A percentile compares a stretch with the other conserved stretches of the same genome.
These are phyloP conservation scores for Spea bombifrons DNA, from an alignment of 2,113 vertebrate species.

Conservation along the genomic window DNA sequence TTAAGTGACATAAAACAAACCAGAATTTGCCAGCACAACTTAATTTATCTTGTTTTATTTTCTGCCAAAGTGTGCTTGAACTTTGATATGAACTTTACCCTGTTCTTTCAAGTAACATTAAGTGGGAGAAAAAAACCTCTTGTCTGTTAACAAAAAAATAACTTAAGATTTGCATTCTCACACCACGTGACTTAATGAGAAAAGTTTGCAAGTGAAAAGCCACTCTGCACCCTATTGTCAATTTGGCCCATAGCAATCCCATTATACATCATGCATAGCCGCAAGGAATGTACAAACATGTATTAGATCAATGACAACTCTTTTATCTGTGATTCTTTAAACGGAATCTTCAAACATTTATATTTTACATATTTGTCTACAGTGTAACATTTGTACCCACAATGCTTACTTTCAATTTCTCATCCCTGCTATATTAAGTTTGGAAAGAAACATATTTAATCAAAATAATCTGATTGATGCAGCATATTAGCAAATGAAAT, in stretches of 20 bases:
- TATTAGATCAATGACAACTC: conserved; percentile 67
- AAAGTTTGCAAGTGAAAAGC: conserved; percentile 80
- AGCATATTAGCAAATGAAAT: too few species aligned
- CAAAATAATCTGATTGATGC: too few species aligned
- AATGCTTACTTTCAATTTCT: conserved; percentile 53
- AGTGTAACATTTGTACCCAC: conserved; percentile 58
- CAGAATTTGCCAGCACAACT: conserved; percentile 8
- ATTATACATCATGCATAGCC: conserved; percentile 69
- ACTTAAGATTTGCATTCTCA: conserved; percentile 70
- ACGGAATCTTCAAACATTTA: conserved; percentile 71
- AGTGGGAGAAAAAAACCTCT: conserved; percentile 53
- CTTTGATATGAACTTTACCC: conserved; percentile 63
- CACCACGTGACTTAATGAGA: conserved; percentile 65
- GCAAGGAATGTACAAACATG: conserved; percentile 71
- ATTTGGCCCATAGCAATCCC: conserved; percentile 66
- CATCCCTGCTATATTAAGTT: not conserved
- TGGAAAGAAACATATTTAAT: not conserved
- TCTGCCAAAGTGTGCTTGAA: conserved; percentile 51
- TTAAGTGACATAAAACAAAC: not conserved
- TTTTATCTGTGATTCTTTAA: conserved; percentile 70
- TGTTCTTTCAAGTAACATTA: conserved; percentile 56
- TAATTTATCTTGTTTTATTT: conserved; percentile 10
- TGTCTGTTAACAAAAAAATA: conserved; percentile 65
- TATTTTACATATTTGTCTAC: conserved; percentile 68
- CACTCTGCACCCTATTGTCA: conserved; percentile 72